These are phyloP conservation scores for Sanderia malayensis DNA, from an alignment of 30 jellyfish, hydroid and myxozoan genomes.

Conservation along the genomic window DNA sequence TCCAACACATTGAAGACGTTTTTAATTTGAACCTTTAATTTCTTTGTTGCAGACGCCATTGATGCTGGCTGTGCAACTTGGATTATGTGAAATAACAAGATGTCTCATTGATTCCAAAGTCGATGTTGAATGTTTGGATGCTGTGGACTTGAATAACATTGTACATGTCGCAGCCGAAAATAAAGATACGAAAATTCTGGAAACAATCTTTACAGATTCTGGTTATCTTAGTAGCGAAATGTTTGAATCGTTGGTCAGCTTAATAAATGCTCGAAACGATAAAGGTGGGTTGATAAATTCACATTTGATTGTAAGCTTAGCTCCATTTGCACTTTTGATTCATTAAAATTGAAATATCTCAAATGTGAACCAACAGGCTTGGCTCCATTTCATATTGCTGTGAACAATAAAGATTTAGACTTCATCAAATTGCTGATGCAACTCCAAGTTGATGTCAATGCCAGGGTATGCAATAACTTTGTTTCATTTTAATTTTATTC, in stretches of 20 bases:
- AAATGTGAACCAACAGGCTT: neutral
- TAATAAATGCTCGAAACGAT: neutral
- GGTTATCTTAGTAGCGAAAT: neutral
- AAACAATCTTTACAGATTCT: neutral
- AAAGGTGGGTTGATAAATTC: neutral
- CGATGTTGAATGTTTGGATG: neutral
- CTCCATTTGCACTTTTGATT: neutral
- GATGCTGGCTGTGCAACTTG: neutral
- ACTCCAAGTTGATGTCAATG: neutral
- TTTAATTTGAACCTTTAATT: no score
- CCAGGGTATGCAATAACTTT: neutral
- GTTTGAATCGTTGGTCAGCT: neutral
- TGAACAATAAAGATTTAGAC: neutral
- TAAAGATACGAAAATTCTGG: neutral
- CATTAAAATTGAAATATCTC: neutral
- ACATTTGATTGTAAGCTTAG: no score
- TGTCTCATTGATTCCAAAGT: neutral
- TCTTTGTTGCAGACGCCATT: constrained; percentile 16
- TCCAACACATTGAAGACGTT: no score
- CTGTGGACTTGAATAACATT: neutral
- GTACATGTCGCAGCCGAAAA: constrained; percentile 11
- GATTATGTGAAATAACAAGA: neutral
- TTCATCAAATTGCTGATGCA: neutral
- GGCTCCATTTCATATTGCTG: constrained; percentile 3
- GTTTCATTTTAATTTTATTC: neutral